A percentile compares a stretch with the other conserved stretches of the same genome.
These are phyloP conservation scores for Ammospiza nelsoni DNA, from an alignment of 2,113 vertebrate genomes.

Conservation along the genomic window DNA sequence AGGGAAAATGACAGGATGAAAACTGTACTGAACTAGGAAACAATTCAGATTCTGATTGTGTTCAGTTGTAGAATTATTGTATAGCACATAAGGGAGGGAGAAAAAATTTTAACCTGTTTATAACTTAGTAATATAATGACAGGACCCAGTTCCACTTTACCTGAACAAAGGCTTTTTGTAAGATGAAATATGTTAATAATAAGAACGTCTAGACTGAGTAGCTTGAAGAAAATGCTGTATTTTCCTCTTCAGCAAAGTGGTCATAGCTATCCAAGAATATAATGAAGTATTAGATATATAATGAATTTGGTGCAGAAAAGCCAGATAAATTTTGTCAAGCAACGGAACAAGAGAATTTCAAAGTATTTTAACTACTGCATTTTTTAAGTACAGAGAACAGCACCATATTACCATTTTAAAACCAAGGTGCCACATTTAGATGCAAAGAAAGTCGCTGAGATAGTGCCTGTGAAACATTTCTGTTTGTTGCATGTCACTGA, in stretches of 20 bases:
- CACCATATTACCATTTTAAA: background rate
- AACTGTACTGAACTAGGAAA: background rate
- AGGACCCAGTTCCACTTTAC: background rate
- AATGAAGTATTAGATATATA: background rate
- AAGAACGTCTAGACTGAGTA: background rate
- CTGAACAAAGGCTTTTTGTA: background rate
- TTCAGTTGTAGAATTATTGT: background rate
- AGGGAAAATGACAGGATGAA: background rate
- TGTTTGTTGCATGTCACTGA: background rate
- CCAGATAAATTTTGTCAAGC: background rate
- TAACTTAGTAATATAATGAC: background rate
- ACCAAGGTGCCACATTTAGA: background rate
- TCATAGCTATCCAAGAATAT: background rate
- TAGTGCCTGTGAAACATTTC: background rate
- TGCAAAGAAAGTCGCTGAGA: background rate
- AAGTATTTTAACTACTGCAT: background rate
- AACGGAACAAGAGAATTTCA: background rate
- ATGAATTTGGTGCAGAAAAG: background rate
- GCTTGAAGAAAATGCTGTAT: background rate
- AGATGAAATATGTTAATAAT: background rate
- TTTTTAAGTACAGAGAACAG: background rate
- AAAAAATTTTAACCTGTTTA: background rate
- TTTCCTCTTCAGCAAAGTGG: background rate
- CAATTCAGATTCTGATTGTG: background rate
- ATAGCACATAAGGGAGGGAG: background rate